phyloP scores from a whole-genome alignment of 2,113 vertebrate species.

The Catharus fuscescens region DNA sequence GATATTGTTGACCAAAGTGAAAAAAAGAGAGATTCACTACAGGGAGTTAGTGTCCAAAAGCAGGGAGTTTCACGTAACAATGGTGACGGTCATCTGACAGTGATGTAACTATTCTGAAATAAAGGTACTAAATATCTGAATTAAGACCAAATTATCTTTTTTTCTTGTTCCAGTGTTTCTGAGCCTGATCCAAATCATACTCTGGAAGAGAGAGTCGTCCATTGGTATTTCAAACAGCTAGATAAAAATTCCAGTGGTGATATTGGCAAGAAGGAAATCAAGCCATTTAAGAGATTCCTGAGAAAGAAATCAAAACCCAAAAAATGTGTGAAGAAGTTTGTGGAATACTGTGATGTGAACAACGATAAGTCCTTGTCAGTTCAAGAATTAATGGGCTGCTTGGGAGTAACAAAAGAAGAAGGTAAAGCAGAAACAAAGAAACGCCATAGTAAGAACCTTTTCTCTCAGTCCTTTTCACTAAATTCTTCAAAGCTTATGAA shows the following conservation, averaged over 20 bases:
- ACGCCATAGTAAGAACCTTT: conserved; percentile 68
- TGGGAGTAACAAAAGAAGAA: conserved; percentile 90
- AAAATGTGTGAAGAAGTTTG: conserved; percentile 96
- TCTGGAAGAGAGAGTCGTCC: conserved; percentile 94
- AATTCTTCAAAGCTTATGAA: neutral
- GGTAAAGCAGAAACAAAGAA: conserved; percentile 73
- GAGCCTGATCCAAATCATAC: conserved; percentile 97
- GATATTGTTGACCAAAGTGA: neutral
- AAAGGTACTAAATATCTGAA: neutral
- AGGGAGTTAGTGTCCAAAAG: neutral
- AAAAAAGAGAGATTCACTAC: neutral
- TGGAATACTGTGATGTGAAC: conserved; percentile 94
- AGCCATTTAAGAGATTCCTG: conserved; percentile 93
- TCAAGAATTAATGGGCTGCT: conserved; percentile 93
- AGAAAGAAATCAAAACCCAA: conserved; percentile 97
- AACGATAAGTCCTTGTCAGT: conserved; percentile 91
- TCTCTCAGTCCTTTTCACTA: neutral
- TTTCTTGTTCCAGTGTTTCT: conserved; percentile 77
- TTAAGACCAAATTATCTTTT: neutral
- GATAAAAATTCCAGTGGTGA: conserved; percentile 94
- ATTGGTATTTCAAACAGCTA: conserved; percentile 95
- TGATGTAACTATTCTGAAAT: neutral
- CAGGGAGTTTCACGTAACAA: neutral
- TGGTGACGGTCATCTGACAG: neutral
- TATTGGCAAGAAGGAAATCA: conserved; percentile 97